Base-by-base conservation (phyloP, 2,888 invertebrate species). In the Apamea anceps region DNA sequence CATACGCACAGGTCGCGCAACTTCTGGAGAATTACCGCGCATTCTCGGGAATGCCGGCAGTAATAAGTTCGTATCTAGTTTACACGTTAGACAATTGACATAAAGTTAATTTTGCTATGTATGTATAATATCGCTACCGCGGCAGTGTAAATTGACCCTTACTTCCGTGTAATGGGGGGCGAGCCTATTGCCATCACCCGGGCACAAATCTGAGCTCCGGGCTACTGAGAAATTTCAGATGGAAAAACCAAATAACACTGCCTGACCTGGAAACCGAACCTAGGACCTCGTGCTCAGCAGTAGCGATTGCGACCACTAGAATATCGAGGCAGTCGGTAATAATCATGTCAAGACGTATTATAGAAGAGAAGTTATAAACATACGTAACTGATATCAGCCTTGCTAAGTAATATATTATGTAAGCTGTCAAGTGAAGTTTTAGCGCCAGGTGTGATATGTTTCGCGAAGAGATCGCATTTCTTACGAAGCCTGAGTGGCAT, bases 321-420 rank as follows among this genome's bases (percentile, higher is more conserved):
- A 7, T 7, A 18, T 15, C 15, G 28, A 62, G 7, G 15, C 28
- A 15, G 62, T 28, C 1, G 28, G 28, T 28, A 28, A 28, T n/a
- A 13, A 60, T 60, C n/a, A n/a, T 60, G 13, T n/a, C 13, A n/a
- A n/a, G 12, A 57, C n/a, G 57, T 60, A 60, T n/a, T 60, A 12
- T 60, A 12, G 57, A 60, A n/a, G n/a, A 60, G 12, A n/a, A 60
- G 12, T 60, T n/a, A 28, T 18, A 18, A 18, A 32, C 18, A 63
- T 28, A 32, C 7, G 15, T 32, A 32, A 63, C 62, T 63, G 18
- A 28, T 62, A 6, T 28, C 28, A 28, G 7, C 28, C 28, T 63
- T 63, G 18, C 45, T 75, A 72, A 81, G 15, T 75, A 72, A 45
- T 72, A 45, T 60, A 62, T 71, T 54, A 54, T 67, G 54, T 70